Evolutionary conservation across 2,888 invertebrate species (phyloP).

Genomic region (Seira ritae): DNA sequence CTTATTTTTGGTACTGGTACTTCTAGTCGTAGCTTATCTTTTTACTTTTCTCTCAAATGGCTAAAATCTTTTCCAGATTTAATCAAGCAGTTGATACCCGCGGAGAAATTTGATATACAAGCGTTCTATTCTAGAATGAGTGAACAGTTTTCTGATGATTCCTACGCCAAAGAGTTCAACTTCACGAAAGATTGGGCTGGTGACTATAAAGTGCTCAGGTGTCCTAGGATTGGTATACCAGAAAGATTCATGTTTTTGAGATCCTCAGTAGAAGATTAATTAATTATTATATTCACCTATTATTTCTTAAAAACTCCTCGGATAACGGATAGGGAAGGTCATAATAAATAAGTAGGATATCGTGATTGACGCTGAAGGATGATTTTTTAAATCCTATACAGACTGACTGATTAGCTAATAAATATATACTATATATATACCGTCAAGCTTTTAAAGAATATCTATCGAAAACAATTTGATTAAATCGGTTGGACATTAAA

Average conservation of each 20-base stretch:
- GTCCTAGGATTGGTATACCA: constrained; percentile 65
- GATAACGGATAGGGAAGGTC: too few species aligned
- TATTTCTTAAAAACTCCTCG: too few species aligned
- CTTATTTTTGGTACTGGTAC: constrained; percentile 68
- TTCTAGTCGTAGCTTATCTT: constrained; percentile 66
- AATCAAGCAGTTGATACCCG: constrained; percentile 70
- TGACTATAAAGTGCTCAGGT: constrained; percentile 66
- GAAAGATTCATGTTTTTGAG: constrained; percentile 72
- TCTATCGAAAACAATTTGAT: too few species aligned
- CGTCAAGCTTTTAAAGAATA: too few species aligned
- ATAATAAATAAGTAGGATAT: too few species aligned
- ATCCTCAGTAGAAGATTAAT: constrained; percentile 64
- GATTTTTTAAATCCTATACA: too few species aligned
- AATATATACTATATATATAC: too few species aligned
- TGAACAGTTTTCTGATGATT: constrained; percentile 65
- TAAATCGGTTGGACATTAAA: too few species aligned
- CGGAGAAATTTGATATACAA: constrained; percentile 71
- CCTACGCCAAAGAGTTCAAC: constrained; percentile 67
- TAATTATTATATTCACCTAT: too few species aligned
- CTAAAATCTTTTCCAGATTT: constrained; percentile 70
- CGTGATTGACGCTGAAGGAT: too few species aligned
- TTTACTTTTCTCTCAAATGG: constrained; percentile 72
- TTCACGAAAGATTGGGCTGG: constrained; percentile 64
- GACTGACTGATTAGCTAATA: too few species aligned
- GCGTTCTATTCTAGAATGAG: constrained; percentile 69